These are phyloP conservation scores for Emydura subglobosa DNA, from an alignment of 2,113 vertebrate genomes.

Conservation along the genomic window DNA sequence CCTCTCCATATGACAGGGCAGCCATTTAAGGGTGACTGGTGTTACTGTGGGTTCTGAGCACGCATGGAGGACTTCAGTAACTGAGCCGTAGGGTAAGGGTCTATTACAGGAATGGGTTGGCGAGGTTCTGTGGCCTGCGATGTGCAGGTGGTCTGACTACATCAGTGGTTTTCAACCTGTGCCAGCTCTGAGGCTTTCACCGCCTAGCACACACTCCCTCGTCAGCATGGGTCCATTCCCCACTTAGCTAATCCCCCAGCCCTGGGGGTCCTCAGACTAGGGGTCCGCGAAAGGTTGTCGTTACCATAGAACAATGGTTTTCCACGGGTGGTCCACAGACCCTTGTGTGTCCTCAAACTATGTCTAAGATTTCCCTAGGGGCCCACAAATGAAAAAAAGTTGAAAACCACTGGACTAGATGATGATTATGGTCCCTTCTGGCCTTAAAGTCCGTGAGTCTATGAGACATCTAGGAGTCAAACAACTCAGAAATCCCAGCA, in stretches of 20 bases:
- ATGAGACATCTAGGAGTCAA: constrained; percentile 35
- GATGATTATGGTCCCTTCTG: not conserved
- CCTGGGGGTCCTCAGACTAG: not conserved
- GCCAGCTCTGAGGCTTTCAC: not conserved
- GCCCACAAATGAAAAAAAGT: not conserved
- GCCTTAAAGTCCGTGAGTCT: not conserved
- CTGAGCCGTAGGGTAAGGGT: no score
- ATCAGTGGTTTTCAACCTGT: no score
- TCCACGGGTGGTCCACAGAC: not conserved
- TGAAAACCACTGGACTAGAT: not conserved
- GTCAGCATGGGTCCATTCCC: constrained; percentile 19
- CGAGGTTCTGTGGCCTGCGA: no score
- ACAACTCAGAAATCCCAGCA: not conserved
- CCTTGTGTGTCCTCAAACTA: no score
- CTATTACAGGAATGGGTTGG: no score
- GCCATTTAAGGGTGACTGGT: not conserved
- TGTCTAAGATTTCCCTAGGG: not conserved
- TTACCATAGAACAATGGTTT: not conserved
- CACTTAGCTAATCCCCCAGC: constrained; percentile 23
- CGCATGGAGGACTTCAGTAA: not conserved
- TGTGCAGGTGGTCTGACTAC: no score
- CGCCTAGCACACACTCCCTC: constrained; percentile 48
- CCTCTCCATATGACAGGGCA: not conserved
- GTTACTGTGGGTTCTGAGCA: not conserved
- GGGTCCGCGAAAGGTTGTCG: not conserved